Base-by-base conservation (phyloP, 2,888 invertebrate genomes). In the Desoria tigrina region DNA sequence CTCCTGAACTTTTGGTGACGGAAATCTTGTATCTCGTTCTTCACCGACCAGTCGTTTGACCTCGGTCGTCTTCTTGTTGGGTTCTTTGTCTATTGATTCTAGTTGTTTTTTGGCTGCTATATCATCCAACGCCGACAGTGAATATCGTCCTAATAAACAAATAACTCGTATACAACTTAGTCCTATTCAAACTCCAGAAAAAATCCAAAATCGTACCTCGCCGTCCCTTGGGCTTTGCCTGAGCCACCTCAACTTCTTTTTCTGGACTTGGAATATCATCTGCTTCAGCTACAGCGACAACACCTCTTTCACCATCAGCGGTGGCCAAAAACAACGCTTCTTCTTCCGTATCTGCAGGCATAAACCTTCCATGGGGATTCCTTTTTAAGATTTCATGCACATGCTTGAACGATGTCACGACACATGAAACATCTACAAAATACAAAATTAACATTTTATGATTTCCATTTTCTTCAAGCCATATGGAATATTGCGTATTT, bases 311-410 rank as follows among this genome's bases (percentile, higher is more conserved):
- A 7, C 11, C 32, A 4, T 4, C 4, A 32, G 4, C 32, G 32
- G 4, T 32, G 32, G 32, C 32, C 11, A 90, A 94, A 11, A 86
- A 85, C 14, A 86, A 83, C 0, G 94, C 94, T 78, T 92, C 92
- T 72, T 86, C 84, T 60, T 84, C 83, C 69, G 83, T 87, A 63
- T 83, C 84, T 78, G 94, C 94, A 1, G 86, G 86, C 78, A 93
- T 94, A 77, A 94, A 87, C 66, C 94, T 84, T 0, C 90, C 88
- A 54, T 87, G 55, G 3, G 68, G 62, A 53, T 71, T 71, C 21
- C 68, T 23, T 32, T 71, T 68, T 59, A 71, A 61, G 1, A 71
- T 32, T 2, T 55, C 66, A 7, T 45, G 21, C 21, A 68, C 32
- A n/a, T 68, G 68, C 28, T 64, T 50, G 11, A 60, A 27, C 3